Conservation (phyloP, 2,888 invertebrate species). For the Drosophila prostipennis region DNA sequence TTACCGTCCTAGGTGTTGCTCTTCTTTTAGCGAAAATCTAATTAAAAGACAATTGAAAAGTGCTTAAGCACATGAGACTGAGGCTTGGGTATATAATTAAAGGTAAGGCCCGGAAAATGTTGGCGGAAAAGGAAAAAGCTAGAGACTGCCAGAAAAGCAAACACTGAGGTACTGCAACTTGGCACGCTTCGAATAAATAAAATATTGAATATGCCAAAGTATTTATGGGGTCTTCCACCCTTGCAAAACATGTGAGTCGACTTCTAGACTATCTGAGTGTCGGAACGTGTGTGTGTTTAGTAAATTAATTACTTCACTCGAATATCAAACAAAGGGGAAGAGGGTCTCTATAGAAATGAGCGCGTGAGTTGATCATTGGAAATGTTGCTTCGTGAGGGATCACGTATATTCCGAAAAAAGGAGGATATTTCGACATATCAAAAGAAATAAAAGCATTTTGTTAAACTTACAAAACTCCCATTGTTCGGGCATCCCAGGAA, state of each 20-base stretch:
- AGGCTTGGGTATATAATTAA: slow-evolving; percentile 45
- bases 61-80: slow-evolving; percentile 68
- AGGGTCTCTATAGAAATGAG: background rate
- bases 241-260: slow-evolving; percentile 1
- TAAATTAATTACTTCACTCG: slow-evolving; percentile 76
- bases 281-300: slow-evolving; percentile 45
- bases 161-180: slow-evolving; percentile 54
- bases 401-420: slow-evolving; percentile 34
- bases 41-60: slow-evolving; percentile 68
- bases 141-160: slow-evolving; percentile 3
- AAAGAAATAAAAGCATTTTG: slow-evolving; percentile 1
- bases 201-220: slow-evolving; percentile 68
- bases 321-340: slow-evolving; percentile 40
- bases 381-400: background rate
- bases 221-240: slow-evolving; percentile 54
- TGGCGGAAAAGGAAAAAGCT: background rate
- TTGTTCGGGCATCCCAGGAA: slow-evolving; percentile 54
- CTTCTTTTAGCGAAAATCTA: slow-evolving; percentile 11
- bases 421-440: slow-evolving; percentile 33
- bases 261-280: background rate
- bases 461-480: slow-evolving; percentile 49
- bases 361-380: slow-evolving; percentile 10
- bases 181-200: slow-evolving; percentile 67
- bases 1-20: background rate
- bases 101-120: slow-evolving; percentile 6